Base-by-base conservation (phyloP, 2,113 vertebrate genomes). In the Gorilla gorilla region DNA sequence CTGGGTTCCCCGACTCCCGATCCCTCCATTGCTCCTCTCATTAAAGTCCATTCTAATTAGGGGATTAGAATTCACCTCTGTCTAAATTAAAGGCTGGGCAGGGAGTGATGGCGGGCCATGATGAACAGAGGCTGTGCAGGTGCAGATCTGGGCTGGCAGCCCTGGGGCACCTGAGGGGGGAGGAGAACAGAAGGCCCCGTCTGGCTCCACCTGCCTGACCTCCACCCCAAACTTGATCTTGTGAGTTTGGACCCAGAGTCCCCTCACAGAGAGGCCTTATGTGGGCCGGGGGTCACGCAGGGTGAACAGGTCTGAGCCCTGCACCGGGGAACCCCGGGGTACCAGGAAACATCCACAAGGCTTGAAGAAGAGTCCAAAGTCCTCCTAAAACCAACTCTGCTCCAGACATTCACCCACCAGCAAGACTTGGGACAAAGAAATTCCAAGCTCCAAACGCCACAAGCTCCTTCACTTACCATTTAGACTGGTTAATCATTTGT, bases 41-140 rank as follows among this genome's bases (percentile, higher is more conserved):
- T 93, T 95, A 93, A 96, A 94, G 72, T 66, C 80, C 64, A 90
- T 45, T 79, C 68, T 95, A 93, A 83, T 18, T 96, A 90, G 87
- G 45, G n/a, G 82, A 96, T 93, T 85, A 83, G 59, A 88, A 93
- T 89, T 32, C 81, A 40, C 76, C 50, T 85, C 45, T 12, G 81
- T 81, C 76, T 85, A 82, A 75, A 96, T 85, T 70, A 75, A 87
- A 96, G 97, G 70, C 95, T 73, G 70, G 48, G 40, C 52, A 45
- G 48, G 83, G 83, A 96, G 55, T 16, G 61, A 75, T 32, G 18
- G 80, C 8, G 8, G 16, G 35, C 52, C 0, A 6, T 3, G 27
- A 38, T 73, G 52, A 48, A 40, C 64, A 22, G 32, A 66, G 88
- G 38, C n/a, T 32, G 1, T 20, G 38, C 35, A 55, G 55, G 12